Evolutionary conservation across 2,888 invertebrate species (phyloP).

Genomic region (Conchocele bisecta): DNA sequence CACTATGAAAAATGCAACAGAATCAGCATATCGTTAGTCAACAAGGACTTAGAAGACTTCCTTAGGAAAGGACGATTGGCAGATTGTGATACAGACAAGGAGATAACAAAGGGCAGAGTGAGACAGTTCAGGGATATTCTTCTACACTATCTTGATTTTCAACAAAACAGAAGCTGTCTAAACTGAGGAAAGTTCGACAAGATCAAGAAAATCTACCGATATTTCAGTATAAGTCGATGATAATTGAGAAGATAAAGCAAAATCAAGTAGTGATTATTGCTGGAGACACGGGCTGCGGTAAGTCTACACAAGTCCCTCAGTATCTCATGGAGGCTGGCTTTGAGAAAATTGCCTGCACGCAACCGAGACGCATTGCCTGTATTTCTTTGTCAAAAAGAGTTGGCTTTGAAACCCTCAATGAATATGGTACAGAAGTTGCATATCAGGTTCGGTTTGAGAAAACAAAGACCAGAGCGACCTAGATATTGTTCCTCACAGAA

Average conservation of each 20-base stretch:
- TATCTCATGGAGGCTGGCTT: constrained; percentile 94
- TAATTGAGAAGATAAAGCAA: constrained; percentile 88
- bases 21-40: constrained; percentile 86
- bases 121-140: constrained; percentile 88
- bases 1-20: constrained; percentile 86
- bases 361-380: constrained; percentile 98
- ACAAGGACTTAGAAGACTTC: constrained; percentile 81
- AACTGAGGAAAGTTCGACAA: constrained; percentile 91
- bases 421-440: constrained; percentile 94
- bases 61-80: constrained; percentile 68
- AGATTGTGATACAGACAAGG: constrained; percentile 72
- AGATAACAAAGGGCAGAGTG: constrained; percentile 74
- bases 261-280: constrained; percentile 94
- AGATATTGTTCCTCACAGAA: constrained; percentile 98
- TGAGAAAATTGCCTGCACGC: constrained; percentile 93
- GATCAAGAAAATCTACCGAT: constrained; percentile 94
- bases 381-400: constrained; percentile 97
- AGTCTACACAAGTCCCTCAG: constrained; percentile 97
- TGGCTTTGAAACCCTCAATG: constrained; percentile 95
- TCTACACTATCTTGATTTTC: constrained; percentile 93
- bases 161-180: constrained; percentile 95
- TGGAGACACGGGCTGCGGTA: constrained; percentile 99
- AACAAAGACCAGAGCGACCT: constrained; percentile 92
- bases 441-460: constrained; percentile 98
- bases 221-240: constrained; percentile 90